Base-by-base conservation (phyloP, 2,888 invertebrate genomes). In the Eilema sororculum region DNA sequence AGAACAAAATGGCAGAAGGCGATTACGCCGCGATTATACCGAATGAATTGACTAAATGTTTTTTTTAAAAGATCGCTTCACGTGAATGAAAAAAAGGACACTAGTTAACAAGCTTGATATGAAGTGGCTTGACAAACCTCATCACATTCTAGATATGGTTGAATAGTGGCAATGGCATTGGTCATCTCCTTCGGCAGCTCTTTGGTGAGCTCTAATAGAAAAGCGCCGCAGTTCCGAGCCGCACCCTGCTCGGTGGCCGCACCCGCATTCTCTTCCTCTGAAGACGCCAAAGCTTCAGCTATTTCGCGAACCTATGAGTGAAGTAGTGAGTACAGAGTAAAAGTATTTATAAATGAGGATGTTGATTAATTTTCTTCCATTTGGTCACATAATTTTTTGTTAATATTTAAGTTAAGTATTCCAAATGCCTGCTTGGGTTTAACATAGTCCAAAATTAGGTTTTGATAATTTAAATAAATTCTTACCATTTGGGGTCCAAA, bases 401-500 rank as follows among this genome's bases (percentile, higher is more conserved):
- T 33, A 33, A 33, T 8, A 5, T 37, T 37, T 37, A 37, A 37
- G 33, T 1, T 37, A 37, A n/a, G 1, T 37, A 37, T 37, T 37
- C 12, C 0, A 16, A 13, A 41, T 13, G 41, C 41, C 41, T 41
- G 13, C 13, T 41, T 16, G 41, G 3, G 16, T 41, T 41, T 16
- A 16, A 41, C 0, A 2, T 41, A 4, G 8, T 9, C n/a, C 9
- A 52, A n/a, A 52, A 52, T n/a, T 9, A 9, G 6, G 9, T 46
- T 46, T 46, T 46, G 46, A n/a, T 9, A n/a, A 52, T n/a, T n/a
- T 52, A 9, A 52, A 52, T 20, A 30, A 20, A 24, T n/a, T 8
- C 65, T 81, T 90, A 95, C 96, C 86, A 98, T 96, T 88, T 97
- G 97, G 74, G 96, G 96, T 57, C 98, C 96, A 82, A 98, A 96